Conservation (phyloP, 2,113 vertebrate genomes). For the Pangasianodon hypophthalmus region DNA sequence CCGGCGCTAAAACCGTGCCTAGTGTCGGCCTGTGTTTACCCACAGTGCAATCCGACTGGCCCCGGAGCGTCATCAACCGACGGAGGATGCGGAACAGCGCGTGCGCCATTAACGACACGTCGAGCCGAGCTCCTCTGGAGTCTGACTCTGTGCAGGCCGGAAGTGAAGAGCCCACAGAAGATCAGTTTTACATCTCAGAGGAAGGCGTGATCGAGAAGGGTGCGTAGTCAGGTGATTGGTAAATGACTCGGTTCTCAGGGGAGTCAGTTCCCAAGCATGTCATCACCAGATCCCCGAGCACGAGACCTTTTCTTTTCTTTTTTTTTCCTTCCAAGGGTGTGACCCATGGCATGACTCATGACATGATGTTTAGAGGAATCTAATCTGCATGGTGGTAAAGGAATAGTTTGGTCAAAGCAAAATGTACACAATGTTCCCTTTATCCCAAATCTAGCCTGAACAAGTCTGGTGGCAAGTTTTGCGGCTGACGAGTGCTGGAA, state of each 20-base stretch:
- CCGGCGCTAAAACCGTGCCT: conserved; percentile 47
- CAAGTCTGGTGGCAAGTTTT: not conserved
- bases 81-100: conserved; percentile 32
- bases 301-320: not conserved
- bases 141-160: not conserved
- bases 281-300: not conserved
- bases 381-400: not conserved
- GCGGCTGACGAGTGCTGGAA: too few relatives aligned
- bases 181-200: conserved; percentile 55
- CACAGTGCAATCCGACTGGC: conserved; percentile 57
- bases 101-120: not conserved
- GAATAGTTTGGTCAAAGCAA: not conserved
- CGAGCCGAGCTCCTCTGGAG: not conserved
- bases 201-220: conserved; percentile 54
- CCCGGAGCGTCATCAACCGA: conserved; percentile 43
- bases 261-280: not conserved
- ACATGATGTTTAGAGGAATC: not conserved
- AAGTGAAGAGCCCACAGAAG: conserved; percentile 35
- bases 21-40: conserved; percentile 62
- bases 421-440: not conserved
- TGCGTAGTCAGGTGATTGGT: not conserved
- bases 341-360: not conserved
- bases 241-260: not conserved
- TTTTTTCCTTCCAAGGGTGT: not conserved
- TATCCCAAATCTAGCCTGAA: not conserved